Base-by-base conservation (phyloP, 2,113 vertebrate genomes). In the Xiphophorus maculatus region DNA sequence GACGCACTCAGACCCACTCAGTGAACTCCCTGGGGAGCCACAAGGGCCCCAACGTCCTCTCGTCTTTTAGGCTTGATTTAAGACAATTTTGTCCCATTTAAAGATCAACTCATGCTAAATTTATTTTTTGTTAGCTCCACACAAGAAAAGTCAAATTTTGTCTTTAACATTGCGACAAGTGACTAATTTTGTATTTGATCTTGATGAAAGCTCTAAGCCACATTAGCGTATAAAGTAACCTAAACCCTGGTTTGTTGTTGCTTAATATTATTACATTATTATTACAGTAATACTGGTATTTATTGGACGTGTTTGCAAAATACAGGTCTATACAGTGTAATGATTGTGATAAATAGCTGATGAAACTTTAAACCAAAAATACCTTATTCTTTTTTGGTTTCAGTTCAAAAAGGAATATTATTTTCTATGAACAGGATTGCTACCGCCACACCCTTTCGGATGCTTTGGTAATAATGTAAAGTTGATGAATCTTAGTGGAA, bases 61-160 rank as follows among this genome's bases (percentile, higher is more conserved):
- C 82, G 58, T 65, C 74, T 76, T 35, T 33, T 8, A 75, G 54
- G 58, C 22, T 84, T 76, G 6, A 11, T 7, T 83, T 74, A 86
- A 25, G 74, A 71, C 5, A 15, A 48, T 48, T 19, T 48, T 19
- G 44, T 33, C n/a, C 35, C 15, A 25, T 35, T 32, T n/a, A n/a
- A n/a, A n/a, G 22, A n/a, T 58, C 0, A n/a, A n/a, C 10, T 58
- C 9, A 25, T 3, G 5, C 17, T 58, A 58, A 2, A n/a, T 48
- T 5, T 19, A n/a, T 58, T 7, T 32, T 15, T 15, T 29, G 5
- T 15, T 8, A 22, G 7, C 15, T 63, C 29, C 15, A 8, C 15
- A 22, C 62, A 60, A 54, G 19, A 54, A 54, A 22, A 54, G 4
- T 54, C 51, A 7, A 4, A n/a, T 4, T 54, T n/a, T 54, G 22